Base-by-base conservation (phyloP, 2,113 vertebrate species). In the Balaeniceps rex region DNA sequence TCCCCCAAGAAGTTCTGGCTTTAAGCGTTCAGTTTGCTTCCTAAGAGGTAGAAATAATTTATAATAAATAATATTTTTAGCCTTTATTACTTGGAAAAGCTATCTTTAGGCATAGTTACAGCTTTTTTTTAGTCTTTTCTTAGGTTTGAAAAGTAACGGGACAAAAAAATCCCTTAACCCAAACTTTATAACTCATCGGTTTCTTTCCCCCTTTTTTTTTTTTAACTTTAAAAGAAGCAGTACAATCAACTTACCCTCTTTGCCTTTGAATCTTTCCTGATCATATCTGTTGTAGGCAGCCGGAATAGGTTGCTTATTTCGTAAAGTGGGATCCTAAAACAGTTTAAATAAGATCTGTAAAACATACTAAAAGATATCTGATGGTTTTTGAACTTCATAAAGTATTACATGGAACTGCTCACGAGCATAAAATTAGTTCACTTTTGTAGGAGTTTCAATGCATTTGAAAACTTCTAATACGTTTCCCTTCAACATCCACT, bases 181-280 rank as follows among this genome's bases (percentile, higher is more conserved):
- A 0, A 75, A 47, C 65, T 36, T 38, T 4, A 8, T 21, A 33
- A 46, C 14, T 65, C 3, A 0, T 12, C 3, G 1, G 15, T 33
- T 76, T 57, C 7, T 10, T 10, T 78, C 64, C 22, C 21, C 14
- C 28, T 2, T 26, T 34, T 31, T 64, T 65, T 42, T 51, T 66
- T 78, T 24, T 8, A 1, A 24, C 36, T 90, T 74, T 12, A 18
- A 19, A 87, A 92, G 34, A 15, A 78, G 6, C 6, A 70, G 74
- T 66, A 55, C 8, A 26, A 38, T 47, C 49, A 92, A 98, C 98
- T 98, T 96, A 98, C 99, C 99, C 97, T 99, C 99, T 99, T 99
- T 99, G 95, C 99, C 99, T 98, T 99, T 99, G 97, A 99, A 99
- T 93, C 99, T 98, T 98, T 99, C 99, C 96, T 99, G 99, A 98